A percentile compares a stretch with the other conserved stretches of the same genome.
phyloP scores from a whole-genome alignment of 2,797 vertebrate genomes.

The Carcharodon carcharias region DNA sequence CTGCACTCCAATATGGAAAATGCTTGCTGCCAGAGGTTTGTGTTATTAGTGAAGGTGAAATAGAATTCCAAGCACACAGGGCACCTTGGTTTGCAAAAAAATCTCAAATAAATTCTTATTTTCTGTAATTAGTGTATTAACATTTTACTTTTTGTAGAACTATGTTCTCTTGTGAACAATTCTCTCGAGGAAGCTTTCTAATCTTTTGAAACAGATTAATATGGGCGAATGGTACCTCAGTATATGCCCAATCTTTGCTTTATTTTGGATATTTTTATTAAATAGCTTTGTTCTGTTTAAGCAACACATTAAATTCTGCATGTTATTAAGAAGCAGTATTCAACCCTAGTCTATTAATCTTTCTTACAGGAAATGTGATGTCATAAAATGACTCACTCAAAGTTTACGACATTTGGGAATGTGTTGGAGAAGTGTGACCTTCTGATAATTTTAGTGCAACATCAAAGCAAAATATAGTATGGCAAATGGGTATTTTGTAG shows the following conservation, averaged over 20 bases:
- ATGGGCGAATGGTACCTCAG: neutral
- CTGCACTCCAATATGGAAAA: neutral
- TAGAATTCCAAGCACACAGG: neutral
- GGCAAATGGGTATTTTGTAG: neutral
- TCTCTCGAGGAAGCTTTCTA: neutral
- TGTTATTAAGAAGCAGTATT: neutral
- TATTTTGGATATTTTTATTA: slow-evolving; percentile 18
- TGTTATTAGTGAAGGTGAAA: neutral
- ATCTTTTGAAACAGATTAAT: neutral
- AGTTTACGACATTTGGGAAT: neutral
- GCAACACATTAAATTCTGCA: slow-evolving; percentile 14
- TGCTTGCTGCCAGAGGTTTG: neutral
- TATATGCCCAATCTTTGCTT: neutral
- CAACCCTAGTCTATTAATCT: neutral
- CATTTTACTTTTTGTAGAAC: neutral
- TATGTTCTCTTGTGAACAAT: neutral
- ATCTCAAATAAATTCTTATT: slow-evolving; percentile 4
- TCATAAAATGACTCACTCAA: neutral
- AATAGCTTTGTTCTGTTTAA: neutral
- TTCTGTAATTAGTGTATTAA: neutral
- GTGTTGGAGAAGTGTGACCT: neutral
- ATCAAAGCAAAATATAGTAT: neutral
- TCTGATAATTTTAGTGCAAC: neutral
- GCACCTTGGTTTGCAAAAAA: neutral
- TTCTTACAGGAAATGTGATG: neutral